Percentiles rank a stretch among this genome's conserved stretches.
Evolutionary conservation across 1,140 invertebrate genomes (phyloP).

Genomic region (Atta texana): DNA sequence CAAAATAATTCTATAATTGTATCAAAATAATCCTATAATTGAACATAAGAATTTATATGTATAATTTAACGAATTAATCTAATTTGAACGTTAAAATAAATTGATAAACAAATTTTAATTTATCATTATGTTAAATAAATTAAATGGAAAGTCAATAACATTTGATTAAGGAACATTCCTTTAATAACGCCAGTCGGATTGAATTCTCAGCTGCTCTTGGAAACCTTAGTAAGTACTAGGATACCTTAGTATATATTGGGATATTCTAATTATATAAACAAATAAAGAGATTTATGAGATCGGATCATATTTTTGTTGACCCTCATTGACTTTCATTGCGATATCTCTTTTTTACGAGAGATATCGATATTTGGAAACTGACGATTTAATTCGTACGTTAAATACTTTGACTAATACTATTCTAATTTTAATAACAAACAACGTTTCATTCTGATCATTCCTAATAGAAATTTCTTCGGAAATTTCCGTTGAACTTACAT

Average conservation of each 20-base stretch:
- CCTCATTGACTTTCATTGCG: not conserved
- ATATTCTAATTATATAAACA: not conserved
- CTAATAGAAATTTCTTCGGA: not conserved
- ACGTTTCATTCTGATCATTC: not conserved
- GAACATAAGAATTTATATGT: too few species aligned
- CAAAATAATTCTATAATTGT: not conserved
- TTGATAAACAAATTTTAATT: not conserved
- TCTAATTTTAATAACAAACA: not conserved
- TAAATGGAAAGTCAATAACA: conserved; percentile 4
- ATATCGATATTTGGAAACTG: conserved; percentile 6
- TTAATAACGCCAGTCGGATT: not conserved
- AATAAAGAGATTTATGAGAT: not conserved
- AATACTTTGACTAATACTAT: not conserved
- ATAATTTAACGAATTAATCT: not conserved
- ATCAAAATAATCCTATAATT: not conserved
- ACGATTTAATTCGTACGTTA: not conserved
- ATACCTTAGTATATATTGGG: not conserved
- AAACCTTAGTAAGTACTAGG: conserved; percentile 9
- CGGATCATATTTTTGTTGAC: not conserved
- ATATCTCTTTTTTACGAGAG: not conserved
- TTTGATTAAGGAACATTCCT: not conserved
- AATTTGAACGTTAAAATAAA: not conserved
- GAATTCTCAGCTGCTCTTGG: not conserved
- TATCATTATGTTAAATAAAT: not conserved
- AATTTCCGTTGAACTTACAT: not conserved